Conservation (phyloP, 2,113 vertebrate species). For the Dasyprocta punctata region DNA sequence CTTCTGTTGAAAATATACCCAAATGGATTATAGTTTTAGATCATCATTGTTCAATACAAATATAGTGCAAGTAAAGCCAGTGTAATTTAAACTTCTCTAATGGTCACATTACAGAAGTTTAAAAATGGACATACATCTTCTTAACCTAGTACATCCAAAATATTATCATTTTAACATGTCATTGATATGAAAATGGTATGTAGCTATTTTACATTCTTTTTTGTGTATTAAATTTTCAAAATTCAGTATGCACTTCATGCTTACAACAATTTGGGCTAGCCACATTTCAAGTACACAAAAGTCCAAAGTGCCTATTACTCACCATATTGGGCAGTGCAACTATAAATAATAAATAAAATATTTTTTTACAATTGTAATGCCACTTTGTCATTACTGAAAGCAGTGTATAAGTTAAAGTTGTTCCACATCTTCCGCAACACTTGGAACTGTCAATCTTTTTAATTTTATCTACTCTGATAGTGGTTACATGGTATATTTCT, state of each 20-base stretch:
- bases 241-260: not conserved
- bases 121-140: not conserved
- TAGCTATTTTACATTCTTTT: not conserved
- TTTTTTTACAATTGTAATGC: not conserved
- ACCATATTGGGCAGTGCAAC: not conserved
- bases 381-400: not conserved
- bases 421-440: not conserved
- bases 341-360: not conserved
- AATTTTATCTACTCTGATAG: not conserved
- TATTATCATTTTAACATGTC: not conserved
- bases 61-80: not conserved
- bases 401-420: not conserved
- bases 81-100: constrained; percentile 26
- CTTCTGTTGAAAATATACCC: not conserved
- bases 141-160: not conserved
- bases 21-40: not conserved
- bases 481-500: not conserved
- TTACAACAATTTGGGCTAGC: not conserved
- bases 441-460: not conserved
- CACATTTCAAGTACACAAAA: not conserved
- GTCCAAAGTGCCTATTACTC: not conserved
- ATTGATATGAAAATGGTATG: not conserved
- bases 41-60: not conserved
- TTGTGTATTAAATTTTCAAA: not conserved
- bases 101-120: not conserved